Percentiles rank a stretch among this genome's conserved stretches.
phyloP scores from a whole-genome alignment of 2,888 invertebrate species.

The Eupithecia tripunctaria region DNA sequence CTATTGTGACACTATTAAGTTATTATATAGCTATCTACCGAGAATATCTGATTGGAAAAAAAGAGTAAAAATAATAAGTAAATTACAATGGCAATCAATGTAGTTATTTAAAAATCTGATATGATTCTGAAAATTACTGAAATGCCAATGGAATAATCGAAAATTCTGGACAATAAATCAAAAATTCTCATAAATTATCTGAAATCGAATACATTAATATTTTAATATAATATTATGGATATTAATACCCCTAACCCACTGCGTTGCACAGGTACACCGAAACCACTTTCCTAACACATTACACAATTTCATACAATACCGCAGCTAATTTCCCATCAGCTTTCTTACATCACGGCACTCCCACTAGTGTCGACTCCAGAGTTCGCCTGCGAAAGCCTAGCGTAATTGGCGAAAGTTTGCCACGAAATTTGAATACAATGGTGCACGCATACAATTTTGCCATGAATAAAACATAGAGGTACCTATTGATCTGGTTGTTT shows the following conservation, averaged over 20 bases:
- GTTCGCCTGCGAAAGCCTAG: slow-evolving; percentile 66
- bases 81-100: too few species aligned
- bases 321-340: slow-evolving; percentile 18
- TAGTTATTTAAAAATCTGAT: neutral
- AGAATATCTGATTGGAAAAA: neutral
- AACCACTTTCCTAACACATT: neutral
- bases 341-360: slow-evolving; percentile 44
- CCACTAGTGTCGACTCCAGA: slow-evolving; percentile 59
- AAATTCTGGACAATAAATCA: too few species aligned
- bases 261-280: neutral
- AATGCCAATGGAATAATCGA: too few species aligned
- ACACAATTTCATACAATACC: slow-evolving; percentile 12
- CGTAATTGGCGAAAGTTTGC: slow-evolving; percentile 79
- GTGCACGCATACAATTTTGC: slow-evolving; percentile 60
- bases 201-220: neutral
- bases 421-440: slow-evolving; percentile 81
- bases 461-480: slow-evolving; percentile 76
- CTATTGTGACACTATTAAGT: too few species aligned
- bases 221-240: too few species aligned
- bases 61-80: neutral
- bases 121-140: neutral
- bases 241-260: neutral
- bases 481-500: slow-evolving; percentile 56
- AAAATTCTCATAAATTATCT: too few species aligned
- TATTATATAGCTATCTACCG: too few species aligned